Conservation (phyloP, 1,140 invertebrate genomes). For the Zophobas atratus region DNA sequence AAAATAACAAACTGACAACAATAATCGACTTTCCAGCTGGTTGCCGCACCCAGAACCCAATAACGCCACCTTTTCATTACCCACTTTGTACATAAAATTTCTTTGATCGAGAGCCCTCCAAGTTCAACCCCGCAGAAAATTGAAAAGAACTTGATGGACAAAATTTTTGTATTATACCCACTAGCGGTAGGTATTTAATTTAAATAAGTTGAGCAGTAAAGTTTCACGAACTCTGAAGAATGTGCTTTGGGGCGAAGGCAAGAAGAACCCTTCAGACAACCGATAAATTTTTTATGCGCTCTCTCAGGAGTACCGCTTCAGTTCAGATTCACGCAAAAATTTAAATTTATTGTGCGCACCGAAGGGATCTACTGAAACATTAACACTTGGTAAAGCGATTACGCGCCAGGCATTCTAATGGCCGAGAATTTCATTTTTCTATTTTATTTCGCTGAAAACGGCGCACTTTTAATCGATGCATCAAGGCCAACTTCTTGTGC, state of each 20-base stretch:
- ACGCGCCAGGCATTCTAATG: neutral
- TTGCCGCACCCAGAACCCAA: too few species aligned
- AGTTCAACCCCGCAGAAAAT: neutral
- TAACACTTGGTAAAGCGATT: slow-evolving; percentile 6
- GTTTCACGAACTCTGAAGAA: slow-evolving; percentile 18
- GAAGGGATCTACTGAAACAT: slow-evolving; percentile 2
- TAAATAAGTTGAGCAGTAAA: slow-evolving; percentile 25
- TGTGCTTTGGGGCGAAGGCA: neutral
- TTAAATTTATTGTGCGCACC: slow-evolving; percentile 28
- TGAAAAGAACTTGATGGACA: neutral
- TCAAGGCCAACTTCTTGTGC: slow-evolving; percentile 10
- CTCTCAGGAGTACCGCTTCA: slow-evolving; percentile 28
- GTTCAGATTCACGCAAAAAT: slow-evolving; percentile 30
- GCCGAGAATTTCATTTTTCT: neutral
- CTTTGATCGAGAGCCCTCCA: too few species aligned
- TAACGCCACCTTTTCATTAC: too few species aligned
- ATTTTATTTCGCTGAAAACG: too few species aligned
- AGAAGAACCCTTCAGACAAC: slow-evolving; percentile 13
- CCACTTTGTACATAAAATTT: too few species aligned
- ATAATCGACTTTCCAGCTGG: too few species aligned
- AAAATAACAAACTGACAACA: too few species aligned
- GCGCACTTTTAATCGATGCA: neutral
- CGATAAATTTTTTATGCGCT: slow-evolving; percentile 21
- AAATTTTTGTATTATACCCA: neutral
- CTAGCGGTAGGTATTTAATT: neutral